phyloP scores from a whole-genome alignment of 1,140 invertebrate genomes.

The Neodiprion lecontei region DNA sequence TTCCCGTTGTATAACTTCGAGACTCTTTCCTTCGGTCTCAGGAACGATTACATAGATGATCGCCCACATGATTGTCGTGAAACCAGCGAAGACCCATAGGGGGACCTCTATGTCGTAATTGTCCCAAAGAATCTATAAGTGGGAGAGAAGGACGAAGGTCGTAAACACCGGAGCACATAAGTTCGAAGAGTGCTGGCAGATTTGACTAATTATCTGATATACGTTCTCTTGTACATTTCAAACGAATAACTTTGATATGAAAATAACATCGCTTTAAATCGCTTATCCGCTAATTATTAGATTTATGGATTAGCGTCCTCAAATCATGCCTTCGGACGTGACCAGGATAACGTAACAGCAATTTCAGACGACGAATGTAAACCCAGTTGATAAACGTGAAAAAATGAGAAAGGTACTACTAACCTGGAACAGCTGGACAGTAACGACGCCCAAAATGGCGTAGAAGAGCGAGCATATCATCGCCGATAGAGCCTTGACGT shows the following conservation, averaged over 20 bases:
- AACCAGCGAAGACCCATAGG: constrained; percentile 65
- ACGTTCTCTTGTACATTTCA: no score
- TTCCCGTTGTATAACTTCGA: constrained; percentile 66
- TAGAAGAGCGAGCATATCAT: constrained; percentile 54
- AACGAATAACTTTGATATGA: neutral
- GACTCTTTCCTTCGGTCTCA: constrained; percentile 70
- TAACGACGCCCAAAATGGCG: constrained; percentile 46
- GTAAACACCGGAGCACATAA: neutral
- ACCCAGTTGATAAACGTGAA: no score
- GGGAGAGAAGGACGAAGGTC: neutral
- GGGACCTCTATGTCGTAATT: constrained; percentile 62
- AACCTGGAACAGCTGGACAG: constrained; percentile 60
- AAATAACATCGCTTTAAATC: constrained; percentile 27
- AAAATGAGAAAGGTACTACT: neutral
- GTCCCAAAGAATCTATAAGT: constrained; percentile 46
- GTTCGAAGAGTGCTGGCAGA: no score
- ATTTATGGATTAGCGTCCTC: no score
- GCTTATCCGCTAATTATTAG: constrained; percentile 8
- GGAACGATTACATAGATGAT: constrained; percentile 67
- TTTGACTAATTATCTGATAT: no score
- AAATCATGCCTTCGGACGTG: no score
- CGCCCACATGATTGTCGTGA: constrained; percentile 64
- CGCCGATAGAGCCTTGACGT: constrained; percentile 57
- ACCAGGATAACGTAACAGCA: no score
- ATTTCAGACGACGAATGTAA: no score